Base-by-base conservation (phyloP, 2,797 vertebrate genomes). In the Pterois miles region DNA sequence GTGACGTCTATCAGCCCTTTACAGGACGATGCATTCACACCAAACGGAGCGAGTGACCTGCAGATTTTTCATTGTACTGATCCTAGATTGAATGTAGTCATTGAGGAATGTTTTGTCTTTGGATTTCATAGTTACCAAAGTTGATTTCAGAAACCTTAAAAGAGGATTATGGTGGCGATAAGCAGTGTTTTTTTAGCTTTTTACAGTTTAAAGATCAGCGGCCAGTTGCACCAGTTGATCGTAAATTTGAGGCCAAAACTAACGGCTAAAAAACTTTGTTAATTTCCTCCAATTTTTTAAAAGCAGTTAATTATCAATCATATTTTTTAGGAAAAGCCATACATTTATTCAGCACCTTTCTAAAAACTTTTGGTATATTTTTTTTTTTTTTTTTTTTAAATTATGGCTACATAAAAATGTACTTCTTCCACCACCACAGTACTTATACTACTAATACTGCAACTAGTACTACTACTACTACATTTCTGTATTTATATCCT, bases 1-100 rank as follows among this genome's bases (percentile, higher is more conserved):
- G n/a, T n/a, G 65, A 23, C 62, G 3, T 43, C 71, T 11, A 6
- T 16, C 65, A 3, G 65, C 22, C 23, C 52, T 75, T 76, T 22
- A 36, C 50, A 27, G 66, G 48, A 65, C 5, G 6, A 63, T 10
- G 65, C 57, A 11, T 76, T 58, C 38, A 69, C 58, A 20, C 3
- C 0, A 57, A 71, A 5, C 27, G 3, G 12, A 43, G 31, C 2
- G 70, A 57, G 31, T 1, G 43, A 72, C 43, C 11, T 46, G 13
- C 57, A 66, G 48, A 65, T 12, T n/a, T 3, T 23, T 50, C 12
- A n/a, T 71, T 23, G 62, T 60, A 29, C 58, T 54, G 25, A 36
- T 11, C 25, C 25, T 31, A 0, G 22, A 38, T 20, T 84, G 88
- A 90, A 92, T 90, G 89, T 88, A 75, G 74, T 89, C 69, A 46